Evolutionary conservation across 2,888 invertebrate species (phyloP).

Genomic region (Lepidocyrtinus sp.): DNA sequence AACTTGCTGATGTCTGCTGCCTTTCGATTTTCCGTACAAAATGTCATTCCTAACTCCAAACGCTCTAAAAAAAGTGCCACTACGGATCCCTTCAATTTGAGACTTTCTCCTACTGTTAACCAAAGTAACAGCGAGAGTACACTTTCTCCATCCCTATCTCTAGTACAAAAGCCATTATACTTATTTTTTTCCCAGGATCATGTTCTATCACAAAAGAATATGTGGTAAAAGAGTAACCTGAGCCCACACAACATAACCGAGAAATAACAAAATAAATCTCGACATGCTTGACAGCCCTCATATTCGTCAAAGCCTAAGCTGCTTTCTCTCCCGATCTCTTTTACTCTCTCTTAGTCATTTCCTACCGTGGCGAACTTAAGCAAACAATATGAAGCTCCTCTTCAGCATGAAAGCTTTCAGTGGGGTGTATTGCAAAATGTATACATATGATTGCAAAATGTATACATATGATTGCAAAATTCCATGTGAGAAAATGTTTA

Average conservation of each 20-base stretch:
- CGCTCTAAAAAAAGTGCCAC: not conserved
- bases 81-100: not conserved
- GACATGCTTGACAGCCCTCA: slow-evolving; percentile 25
- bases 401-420: not conserved
- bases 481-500: not conserved
- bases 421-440: not conserved
- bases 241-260: not conserved
- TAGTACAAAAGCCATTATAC: not conserved
- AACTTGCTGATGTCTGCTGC: not conserved
- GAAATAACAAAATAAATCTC: slow-evolving; percentile 31
- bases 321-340: not conserved
- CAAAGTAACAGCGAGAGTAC: not conserved
- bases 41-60: not conserved
- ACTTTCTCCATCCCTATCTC: no score
- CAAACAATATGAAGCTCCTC: slow-evolving; percentile 15
- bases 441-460: not conserved
- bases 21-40: not conserved
- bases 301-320: slow-evolving; percentile 28
- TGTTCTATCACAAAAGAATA: slow-evolving; percentile 3
- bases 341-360: not conserved
- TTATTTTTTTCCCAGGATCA: not conserved
- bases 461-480: not conserved
- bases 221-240: slow-evolving; percentile 10
- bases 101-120: not conserved
- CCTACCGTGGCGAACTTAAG: not conserved